A percentile compares a stretch with the other conserved stretches of the same genome.
Conservation (phyloP, 2,888 invertebrate species). For the Gymnocheta viridis region DNA sequence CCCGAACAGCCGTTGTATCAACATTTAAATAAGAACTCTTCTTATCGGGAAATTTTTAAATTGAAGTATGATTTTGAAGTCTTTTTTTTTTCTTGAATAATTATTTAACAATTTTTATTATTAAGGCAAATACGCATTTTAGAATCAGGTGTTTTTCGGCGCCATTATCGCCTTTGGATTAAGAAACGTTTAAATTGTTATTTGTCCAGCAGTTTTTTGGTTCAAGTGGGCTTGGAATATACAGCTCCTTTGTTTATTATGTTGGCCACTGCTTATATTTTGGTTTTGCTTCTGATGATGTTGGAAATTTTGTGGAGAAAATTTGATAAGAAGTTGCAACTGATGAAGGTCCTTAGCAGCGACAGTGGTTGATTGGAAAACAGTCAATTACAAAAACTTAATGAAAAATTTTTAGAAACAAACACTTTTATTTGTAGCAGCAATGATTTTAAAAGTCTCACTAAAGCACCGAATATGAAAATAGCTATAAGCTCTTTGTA, state of each 20-base stretch:
- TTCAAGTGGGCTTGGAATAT: conserved; percentile 79
- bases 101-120: background rate
- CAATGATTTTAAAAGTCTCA: background rate
- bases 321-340: conserved; percentile 52
- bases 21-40: conserved; percentile 76
- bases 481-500: no score
- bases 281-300: conserved; percentile 74
- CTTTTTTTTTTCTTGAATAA: background rate
- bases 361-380: background rate
- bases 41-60: conserved; percentile 78
- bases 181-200: conserved; percentile 76
- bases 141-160: conserved; percentile 78
- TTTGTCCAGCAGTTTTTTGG: conserved; percentile 74
- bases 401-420: background rate
- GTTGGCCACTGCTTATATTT: conserved; percentile 74
- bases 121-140: conserved; percentile 75
- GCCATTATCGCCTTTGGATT: conserved; percentile 75
- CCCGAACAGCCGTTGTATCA: conserved; percentile 74
- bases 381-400: no score
- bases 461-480: no score
- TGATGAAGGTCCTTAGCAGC: background rate
- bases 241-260: conserved; percentile 79
- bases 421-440: conserved; percentile 17
- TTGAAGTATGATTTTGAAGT: conserved; percentile 74
- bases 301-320: conserved; percentile 75